phyloP scores from a whole-genome alignment of 2,797 vertebrate genomes.

The Danionella dracula region DNA sequence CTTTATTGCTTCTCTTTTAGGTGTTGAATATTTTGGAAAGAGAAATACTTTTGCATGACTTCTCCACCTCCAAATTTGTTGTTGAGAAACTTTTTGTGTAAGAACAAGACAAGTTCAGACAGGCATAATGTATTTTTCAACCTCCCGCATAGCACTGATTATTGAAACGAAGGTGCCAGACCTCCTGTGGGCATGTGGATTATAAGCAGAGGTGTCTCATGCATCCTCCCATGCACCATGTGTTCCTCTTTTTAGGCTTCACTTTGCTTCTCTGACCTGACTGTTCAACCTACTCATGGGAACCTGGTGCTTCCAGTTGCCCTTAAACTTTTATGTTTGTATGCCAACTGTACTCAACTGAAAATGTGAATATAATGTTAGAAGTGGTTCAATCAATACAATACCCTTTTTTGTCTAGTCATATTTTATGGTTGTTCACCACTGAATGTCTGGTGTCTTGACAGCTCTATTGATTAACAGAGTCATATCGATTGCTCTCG shows the following conservation, averaged over 20 bases:
- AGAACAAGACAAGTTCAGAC: neutral
- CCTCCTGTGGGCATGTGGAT: conserved; percentile 13
- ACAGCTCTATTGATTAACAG: neutral
- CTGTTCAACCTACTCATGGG: conserved; percentile 9
- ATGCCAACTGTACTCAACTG: neutral
- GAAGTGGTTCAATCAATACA: neutral
- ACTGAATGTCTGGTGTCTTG: neutral
- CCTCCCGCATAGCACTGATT: neutral
- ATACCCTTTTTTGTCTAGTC: neutral
- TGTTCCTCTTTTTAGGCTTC: conserved; percentile 22
- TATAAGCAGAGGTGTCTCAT: conserved; percentile 23
- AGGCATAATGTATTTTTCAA: neutral
- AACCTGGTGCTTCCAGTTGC: conserved; percentile 16
- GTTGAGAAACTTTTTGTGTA: no score
- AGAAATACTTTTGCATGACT: no score
- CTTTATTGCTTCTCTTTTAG: no score
- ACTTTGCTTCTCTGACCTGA: neutral
- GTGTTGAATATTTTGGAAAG: no score
- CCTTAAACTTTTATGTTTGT: neutral
- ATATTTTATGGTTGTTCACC: neutral
- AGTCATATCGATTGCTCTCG: conserved; percentile 1
- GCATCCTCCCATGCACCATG: conserved; percentile 36
- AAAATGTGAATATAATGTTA: neutral
- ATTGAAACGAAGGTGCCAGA: neutral
- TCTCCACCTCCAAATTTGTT: no score